These are phyloP conservation scores for Trachurus trachurus DNA, from an alignment of 2,797 vertebrate species.

Conservation along the genomic window DNA sequence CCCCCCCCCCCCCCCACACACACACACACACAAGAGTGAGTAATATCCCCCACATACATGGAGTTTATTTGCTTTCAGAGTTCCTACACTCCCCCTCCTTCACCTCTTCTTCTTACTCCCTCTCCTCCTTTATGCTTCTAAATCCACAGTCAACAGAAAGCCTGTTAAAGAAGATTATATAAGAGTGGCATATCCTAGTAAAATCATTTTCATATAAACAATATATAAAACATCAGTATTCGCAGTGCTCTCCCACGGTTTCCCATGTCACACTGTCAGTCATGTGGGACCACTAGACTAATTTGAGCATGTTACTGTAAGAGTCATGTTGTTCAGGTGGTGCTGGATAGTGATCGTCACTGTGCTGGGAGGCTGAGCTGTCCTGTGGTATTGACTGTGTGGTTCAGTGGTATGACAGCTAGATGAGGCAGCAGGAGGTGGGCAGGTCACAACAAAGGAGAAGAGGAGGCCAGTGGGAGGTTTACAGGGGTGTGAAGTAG, in stretches of 20 bases:
- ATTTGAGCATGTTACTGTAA: slow-evolving; percentile 24
- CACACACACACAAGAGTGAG: slow-evolving; percentile 44
- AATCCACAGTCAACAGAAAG: slow-evolving; percentile 33
- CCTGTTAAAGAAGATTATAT: slow-evolving; percentile 21
- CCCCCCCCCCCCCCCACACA: slow-evolving; percentile 11
- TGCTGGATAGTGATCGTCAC: slow-evolving; percentile 35
- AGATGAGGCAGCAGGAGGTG: slow-evolving; percentile 65
- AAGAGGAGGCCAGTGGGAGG: slow-evolving; percentile 51
- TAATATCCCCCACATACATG: slow-evolving; percentile 55
- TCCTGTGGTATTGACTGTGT: slow-evolving; percentile 52
- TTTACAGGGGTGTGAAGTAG: slow-evolving; percentile 30
- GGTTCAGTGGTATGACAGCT: slow-evolving; percentile 58
- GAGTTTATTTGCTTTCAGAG: slow-evolving; percentile 62
- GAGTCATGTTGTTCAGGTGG: slow-evolving; percentile 56
- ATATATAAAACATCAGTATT: neutral
- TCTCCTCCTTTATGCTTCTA: slow-evolving; percentile 12
- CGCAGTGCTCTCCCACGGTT: neutral
- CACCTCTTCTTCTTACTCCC: slow-evolving; percentile 15
- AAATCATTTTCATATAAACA: slow-evolving; percentile 11
- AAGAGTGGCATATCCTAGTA: slow-evolving; percentile 3
- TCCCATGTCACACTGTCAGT: slow-evolving; percentile 34
- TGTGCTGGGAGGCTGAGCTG: slow-evolving; percentile 49
- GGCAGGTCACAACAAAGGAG: slow-evolving; percentile 45
- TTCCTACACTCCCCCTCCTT: slow-evolving; percentile 34
- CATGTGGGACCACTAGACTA: slow-evolving; percentile 51